Conservation (phyloP, 1,140 invertebrate species). For the Bombus impatiens region DNA sequence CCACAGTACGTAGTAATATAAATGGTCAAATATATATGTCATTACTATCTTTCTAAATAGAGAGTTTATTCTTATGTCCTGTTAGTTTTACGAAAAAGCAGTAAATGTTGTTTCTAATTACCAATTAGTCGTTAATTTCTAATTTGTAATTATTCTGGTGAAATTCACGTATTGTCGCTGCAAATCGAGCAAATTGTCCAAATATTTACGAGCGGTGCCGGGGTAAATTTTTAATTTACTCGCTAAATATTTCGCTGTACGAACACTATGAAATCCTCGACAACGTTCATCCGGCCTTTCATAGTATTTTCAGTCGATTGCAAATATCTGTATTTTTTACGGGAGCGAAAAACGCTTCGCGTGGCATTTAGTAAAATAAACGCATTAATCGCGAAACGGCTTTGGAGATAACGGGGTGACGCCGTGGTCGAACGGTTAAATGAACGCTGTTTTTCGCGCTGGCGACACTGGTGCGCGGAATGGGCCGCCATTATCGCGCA, state of each 20-base stretch:
- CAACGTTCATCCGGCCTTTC: background rate
- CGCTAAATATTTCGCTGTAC: background rate
- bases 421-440: constrained; percentile 13
- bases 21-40: background rate
- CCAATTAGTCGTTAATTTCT: background rate
- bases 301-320: background rate
- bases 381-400: constrained; percentile 29
- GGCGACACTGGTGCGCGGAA: background rate
- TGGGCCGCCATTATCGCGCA: constrained; percentile 29
- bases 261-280: no score
- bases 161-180: background rate
- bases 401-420: constrained; percentile 7
- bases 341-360: background rate
- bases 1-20: background rate
- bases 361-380: constrained; percentile 28
- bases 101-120: background rate
- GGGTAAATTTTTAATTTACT: background rate
- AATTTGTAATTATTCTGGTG: background rate
- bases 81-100: background rate
- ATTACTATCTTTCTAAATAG: background rate
- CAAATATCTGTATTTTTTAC: background rate
- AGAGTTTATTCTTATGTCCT: background rate
- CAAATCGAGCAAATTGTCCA: background rate
- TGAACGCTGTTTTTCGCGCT: constrained; percentile 27
- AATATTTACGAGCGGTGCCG: background rate